A percentile compares a stretch with the other conserved stretches of the same genome.
Evolutionary conservation across 1,140 invertebrate genomes (phyloP).

Genomic region (Drosophila burlai): DNA sequence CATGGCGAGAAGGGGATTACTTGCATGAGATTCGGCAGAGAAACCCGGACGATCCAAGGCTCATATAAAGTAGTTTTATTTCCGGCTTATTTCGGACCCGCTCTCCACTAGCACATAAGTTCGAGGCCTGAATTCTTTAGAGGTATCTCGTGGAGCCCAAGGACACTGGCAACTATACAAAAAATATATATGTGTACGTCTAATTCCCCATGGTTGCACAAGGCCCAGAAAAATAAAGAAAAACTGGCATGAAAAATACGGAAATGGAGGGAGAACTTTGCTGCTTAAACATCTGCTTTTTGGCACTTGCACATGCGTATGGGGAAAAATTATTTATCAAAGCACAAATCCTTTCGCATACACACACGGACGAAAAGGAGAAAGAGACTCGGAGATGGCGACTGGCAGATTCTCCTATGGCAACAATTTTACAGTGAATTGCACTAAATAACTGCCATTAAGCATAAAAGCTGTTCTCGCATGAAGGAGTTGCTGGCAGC

Average conservation of each 20-base stretch:
- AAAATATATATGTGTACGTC: conserved; percentile 4
- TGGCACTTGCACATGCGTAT: conserved; percentile 68
- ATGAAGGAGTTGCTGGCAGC: conserved; percentile 75
- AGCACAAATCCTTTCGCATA: conserved; percentile 71
- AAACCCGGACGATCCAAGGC: conserved; percentile 3
- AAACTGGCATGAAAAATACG: conserved; percentile 46
- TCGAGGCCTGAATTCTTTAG: conserved; percentile 25
- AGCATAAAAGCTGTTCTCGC: conserved; percentile 83
- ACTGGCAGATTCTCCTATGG: conserved; percentile 66
- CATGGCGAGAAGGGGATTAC: conserved; percentile 10
- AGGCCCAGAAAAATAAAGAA: conserved; percentile 21
- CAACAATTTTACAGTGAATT: conserved; percentile 83
- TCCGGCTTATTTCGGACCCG: conserved; percentile 8
- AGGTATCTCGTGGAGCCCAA: conserved; percentile 2
- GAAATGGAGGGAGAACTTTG: conserved; percentile 39
- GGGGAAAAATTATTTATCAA: conserved; percentile 69
- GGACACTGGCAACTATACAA: conserved; percentile 49
- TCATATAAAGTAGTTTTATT: conserved; percentile 34
- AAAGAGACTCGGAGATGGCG: conserved; percentile 32
- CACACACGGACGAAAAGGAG: conserved; percentile 15
- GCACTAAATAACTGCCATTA: conserved; percentile 84
- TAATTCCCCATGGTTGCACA: conserved; percentile 43
- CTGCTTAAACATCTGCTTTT: conserved; percentile 64
- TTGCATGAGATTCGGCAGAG: neutral
- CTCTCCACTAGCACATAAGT: conserved; percentile 38